These are phyloP conservation scores for Erinaceus europaeus DNA, from an alignment of 2,113 vertebrate genomes.

Conservation along the genomic window DNA sequence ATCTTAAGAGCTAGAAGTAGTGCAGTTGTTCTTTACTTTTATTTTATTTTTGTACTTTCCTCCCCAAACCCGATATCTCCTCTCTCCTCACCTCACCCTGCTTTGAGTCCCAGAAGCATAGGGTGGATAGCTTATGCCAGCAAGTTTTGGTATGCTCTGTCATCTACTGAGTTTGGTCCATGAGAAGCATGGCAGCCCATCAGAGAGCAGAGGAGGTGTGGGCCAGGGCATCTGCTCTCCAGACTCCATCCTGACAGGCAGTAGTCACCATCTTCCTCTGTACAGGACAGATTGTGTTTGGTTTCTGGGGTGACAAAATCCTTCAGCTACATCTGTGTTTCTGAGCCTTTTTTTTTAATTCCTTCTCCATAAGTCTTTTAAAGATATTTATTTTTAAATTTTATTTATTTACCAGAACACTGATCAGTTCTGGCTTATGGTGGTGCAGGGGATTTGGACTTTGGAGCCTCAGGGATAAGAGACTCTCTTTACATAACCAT, in stretches of 20 bases:
- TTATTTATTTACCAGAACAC: background rate
- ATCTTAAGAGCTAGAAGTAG: background rate
- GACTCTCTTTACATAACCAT: background rate
- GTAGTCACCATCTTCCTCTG: background rate
- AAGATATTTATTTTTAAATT: background rate
- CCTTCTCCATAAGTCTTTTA: background rate
- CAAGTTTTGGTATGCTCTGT: background rate
- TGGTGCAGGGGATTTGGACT: background rate
- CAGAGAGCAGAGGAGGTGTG: background rate
- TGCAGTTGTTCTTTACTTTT: no score
- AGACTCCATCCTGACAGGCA: rapidly evolving
- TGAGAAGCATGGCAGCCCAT: rapidly evolving
- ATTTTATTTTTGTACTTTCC: background rate
- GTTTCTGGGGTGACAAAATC: background rate
- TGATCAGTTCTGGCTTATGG: background rate
- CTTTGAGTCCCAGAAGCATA: background rate
- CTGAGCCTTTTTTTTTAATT: background rate
- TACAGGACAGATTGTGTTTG: background rate
- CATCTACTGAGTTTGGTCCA: background rate
- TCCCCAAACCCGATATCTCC: background rate
- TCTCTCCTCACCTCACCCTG: background rate
- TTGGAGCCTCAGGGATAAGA: background rate
- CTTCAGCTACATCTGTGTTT: background rate
- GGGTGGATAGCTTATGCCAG: background rate
- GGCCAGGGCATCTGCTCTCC: background rate